Conservation (phyloP, 2,797 vertebrate genomes). For the Alfaro cultratus region DNA sequence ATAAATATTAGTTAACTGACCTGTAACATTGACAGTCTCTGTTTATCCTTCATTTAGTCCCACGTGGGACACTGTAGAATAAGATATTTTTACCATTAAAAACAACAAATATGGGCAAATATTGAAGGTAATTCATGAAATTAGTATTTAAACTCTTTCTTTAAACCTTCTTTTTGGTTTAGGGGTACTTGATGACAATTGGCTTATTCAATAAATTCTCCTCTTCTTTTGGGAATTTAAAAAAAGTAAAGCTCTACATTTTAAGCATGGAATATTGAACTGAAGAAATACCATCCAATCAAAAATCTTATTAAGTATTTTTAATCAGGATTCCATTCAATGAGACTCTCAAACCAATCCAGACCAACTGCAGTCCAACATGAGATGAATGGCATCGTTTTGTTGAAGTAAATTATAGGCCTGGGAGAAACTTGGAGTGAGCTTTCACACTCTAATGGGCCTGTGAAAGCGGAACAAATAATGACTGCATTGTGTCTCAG, state of each 20-base stretch:
- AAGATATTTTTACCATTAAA: not conserved
- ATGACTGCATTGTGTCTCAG: constrained; percentile 39
- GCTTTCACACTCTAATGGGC: not conserved
- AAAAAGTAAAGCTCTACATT: not conserved
- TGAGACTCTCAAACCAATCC: not conserved
- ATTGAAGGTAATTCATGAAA: not conserved
- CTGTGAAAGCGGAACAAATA: constrained; percentile 21
- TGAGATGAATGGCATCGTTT: not conserved
- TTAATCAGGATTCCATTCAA: not conserved
- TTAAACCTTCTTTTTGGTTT: not conserved
- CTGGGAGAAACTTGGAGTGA: not conserved
- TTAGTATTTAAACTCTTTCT: not conserved
- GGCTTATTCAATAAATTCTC: not conserved
- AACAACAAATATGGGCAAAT: not conserved
- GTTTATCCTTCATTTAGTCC: not conserved
- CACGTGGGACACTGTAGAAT: not conserved
- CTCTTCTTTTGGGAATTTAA: not conserved
- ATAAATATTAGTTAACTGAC: not conserved
- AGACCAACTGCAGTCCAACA: not conserved
- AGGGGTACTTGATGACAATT: not conserved
- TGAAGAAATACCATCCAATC: not conserved
- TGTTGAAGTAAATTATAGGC: not conserved
- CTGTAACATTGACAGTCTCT: not conserved
- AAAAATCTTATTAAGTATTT: not conserved
- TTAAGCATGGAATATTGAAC: not conserved